phyloP scores from a whole-genome alignment of 2,797 vertebrate genomes.

The Macroramphosus scolopax region DNA sequence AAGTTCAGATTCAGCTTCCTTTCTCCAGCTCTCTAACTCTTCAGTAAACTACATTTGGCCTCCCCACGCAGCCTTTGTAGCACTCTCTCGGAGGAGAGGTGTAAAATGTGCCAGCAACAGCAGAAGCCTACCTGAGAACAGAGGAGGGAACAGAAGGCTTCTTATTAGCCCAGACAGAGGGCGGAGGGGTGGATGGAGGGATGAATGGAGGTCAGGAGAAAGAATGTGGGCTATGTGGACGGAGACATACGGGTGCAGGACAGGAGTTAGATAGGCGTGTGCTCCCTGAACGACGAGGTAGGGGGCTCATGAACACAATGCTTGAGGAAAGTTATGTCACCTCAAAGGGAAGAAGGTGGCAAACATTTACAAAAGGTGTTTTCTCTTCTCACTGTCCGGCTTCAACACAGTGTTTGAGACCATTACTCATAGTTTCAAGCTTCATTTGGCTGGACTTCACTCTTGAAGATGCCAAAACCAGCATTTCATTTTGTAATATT shows the following conservation, averaged over 20 bases:
- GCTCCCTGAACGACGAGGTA: constrained; percentile 27
- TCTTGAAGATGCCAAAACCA: no score
- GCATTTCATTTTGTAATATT: no score
- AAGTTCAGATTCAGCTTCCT: background rate
- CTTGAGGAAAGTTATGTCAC: background rate
- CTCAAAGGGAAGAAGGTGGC: constrained; percentile 13
- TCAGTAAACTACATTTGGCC: constrained; percentile 1
- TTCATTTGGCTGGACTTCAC: constrained; percentile 3
- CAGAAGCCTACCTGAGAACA: constrained; percentile 54
- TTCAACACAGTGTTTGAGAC: no score
- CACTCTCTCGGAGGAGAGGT: constrained; percentile 27
- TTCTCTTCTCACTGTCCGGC: constrained; percentile 9
- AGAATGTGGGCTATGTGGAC: constrained; percentile 73
- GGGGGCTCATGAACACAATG: constrained; percentile 3
- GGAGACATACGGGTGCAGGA: constrained; percentile 28
- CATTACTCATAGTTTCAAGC: no score
- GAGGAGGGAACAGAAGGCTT: constrained; percentile 63
- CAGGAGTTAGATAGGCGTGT: constrained; percentile 60
- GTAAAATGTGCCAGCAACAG: constrained; percentile 50
- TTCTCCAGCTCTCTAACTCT: background rate
- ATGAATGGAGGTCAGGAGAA: constrained; percentile 72
- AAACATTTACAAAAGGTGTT: constrained; percentile 5
- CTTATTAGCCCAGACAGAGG: constrained; percentile 63
- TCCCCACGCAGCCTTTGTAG: constrained; percentile 1
- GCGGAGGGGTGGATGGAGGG: constrained; percentile 37